A percentile compares a stretch with the other conserved stretches of the same genome.
phyloP scores from a whole-genome alignment of 53 echinoderm and acorn worm species.

The Paracentrotus lividus region DNA sequence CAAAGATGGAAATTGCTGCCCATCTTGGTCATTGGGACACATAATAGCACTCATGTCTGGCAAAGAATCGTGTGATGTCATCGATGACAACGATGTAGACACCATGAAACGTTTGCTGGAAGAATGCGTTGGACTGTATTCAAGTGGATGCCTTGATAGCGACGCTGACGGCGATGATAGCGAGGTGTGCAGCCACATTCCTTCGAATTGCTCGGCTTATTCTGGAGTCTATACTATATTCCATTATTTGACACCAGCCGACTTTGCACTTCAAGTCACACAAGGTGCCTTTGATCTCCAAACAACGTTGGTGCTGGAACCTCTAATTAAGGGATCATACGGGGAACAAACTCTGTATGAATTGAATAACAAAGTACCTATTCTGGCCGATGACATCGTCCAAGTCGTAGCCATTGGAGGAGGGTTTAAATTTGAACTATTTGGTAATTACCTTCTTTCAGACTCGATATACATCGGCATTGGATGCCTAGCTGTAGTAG shows the following conservation, averaged over 20 bases:
- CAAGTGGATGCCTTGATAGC: background rate
- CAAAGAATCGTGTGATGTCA: constrained; percentile 73
- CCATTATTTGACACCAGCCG: constrained; percentile 67
- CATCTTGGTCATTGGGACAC: constrained; percentile 76
- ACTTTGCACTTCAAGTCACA: constrained; percentile 42
- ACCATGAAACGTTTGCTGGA: constrained; percentile 43
- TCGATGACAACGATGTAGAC: constrained; percentile 73
- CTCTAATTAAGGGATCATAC: constrained; percentile 44
- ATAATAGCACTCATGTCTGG: constrained; percentile 71
- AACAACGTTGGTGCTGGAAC: constrained; percentile 64
- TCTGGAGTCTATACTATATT: constrained; percentile 72
- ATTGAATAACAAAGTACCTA: constrained; percentile 53
- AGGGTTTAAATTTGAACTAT: constrained; percentile 72
- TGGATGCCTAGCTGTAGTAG: constrained; percentile 59
- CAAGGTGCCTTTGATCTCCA: constrained; percentile 39
- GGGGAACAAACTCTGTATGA: constrained; percentile 66
- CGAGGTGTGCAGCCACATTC: background rate
- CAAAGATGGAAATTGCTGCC: constrained; percentile 47
- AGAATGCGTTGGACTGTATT: constrained; percentile 68
- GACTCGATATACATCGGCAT: constrained; percentile 73
- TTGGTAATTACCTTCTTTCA: constrained; percentile 68
- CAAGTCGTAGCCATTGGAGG: constrained; percentile 73
- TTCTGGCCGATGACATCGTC: constrained; percentile 11
- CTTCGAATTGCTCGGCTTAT: constrained; percentile 62
- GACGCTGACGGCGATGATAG: too few species aligned